Base-by-base conservation (phyloP, 2,113 vertebrate genomes). In the Marcusenius ussheri region DNA sequence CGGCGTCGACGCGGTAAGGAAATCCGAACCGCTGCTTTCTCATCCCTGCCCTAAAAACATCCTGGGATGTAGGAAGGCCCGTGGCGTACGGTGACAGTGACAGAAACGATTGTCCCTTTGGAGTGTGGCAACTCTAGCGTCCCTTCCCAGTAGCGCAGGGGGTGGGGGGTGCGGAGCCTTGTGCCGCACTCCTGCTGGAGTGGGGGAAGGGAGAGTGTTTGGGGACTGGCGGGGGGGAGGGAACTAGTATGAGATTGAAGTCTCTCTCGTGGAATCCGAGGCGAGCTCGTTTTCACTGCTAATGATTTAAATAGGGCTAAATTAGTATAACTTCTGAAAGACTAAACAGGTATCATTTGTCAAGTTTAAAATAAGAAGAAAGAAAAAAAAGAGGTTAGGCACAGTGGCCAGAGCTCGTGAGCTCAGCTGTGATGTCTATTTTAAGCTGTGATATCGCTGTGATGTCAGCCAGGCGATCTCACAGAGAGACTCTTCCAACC, bases 291-390 rank as follows among this genome's bases (percentile, higher is more conserved):
- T 93, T 94, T 93, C 90, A 91, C 87, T 83, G 91, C 92, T 93
- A 93, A 93, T 94, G 92, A 93, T 94, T 94, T 93, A 92, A 94
- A 92, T 89, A 91, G 89, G 89, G 42, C 53, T 88, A 93, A 94
- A 95, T 95, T 95, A 94, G 92, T 92, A 91, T 92, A 88, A 91
- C 83, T 56, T 87, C 56, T 92, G 94, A 94, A 94, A 94, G 92
- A 47, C 89, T 89, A 58, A 91, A 91, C 91, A 91, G 91, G 92
- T 91, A 92, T 94, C 92, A 93, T 95, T 94, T 93, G 90, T 95
- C 94, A 94, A 91, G 77, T 85, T 88, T 92, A 51, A 91, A 84
- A 80, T 83, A 74, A 13, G 58, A 88, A 86, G 89, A 90, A 89
- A 56, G 49, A 45, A 46, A 45, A 45, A 47, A 42, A 62, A 17